A percentile compares a stretch with the other conserved stretches of the same genome.
Conservation (phyloP, 2,113 vertebrate genomes). For the Odocoileus virginianus region DNA sequence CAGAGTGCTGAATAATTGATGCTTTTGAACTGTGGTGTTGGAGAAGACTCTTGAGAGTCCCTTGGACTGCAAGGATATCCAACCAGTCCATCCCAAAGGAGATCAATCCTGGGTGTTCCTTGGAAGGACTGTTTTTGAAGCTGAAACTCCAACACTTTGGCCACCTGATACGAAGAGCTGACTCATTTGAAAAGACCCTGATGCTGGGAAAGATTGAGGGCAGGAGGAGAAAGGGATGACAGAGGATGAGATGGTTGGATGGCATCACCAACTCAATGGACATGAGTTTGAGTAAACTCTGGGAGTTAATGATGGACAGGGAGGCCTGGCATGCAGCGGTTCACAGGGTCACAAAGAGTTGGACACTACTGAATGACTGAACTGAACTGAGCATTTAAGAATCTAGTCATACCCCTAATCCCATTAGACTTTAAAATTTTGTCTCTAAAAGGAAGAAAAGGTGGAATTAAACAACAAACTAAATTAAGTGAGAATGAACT, state of each 20-base stretch:
- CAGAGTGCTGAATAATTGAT: too few relatives aligned
- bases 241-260: background rate
- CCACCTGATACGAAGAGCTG: background rate
- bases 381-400: background rate
- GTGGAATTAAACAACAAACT: background rate
- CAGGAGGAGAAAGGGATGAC: background rate
- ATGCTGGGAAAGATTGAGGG: background rate
- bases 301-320: background rate
- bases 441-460: background rate
- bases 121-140: too few relatives aligned
- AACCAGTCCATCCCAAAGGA: too few relatives aligned
- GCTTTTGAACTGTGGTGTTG: too few relatives aligned
- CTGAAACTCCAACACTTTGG: background rate
- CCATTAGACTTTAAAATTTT: background rate
- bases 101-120: too few relatives aligned
- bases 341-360: rapidly evolving
- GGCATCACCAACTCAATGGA: background rate
- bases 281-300: background rate
- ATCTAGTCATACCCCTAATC: background rate
- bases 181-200: background rate
- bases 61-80: too few relatives aligned
- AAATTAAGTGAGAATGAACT: constrained; percentile 7
- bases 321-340: background rate
- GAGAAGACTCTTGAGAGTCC: too few relatives aligned
- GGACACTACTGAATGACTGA: rapidly evolving